Evolutionary conservation across 92 coral and sea anemone species (phyloP).

Genomic region (Hydrozoanthus gracilis): DNA sequence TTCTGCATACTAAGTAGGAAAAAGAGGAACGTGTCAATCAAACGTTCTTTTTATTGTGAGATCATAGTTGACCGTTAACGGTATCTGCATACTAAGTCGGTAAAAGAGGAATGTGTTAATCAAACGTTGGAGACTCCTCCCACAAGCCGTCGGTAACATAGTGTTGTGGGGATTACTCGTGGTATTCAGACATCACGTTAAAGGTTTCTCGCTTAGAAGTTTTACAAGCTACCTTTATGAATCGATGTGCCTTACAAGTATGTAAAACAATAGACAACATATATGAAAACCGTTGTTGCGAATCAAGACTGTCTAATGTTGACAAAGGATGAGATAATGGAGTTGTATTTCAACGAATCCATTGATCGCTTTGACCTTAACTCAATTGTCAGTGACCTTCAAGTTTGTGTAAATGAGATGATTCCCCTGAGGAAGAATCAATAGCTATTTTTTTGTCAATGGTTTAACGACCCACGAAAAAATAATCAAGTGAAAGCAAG

Average conservation of each 20-base stretch:
- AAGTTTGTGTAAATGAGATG: not conserved
- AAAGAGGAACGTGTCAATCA: too few relatives aligned
- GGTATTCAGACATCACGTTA: not conserved
- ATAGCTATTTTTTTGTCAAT: not conserved
- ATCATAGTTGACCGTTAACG: too few relatives aligned
- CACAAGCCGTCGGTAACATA: too few relatives aligned
- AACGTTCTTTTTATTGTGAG: too few relatives aligned
- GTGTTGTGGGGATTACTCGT: too few relatives aligned
- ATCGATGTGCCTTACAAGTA: slow-evolving; percentile 31
- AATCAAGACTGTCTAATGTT: slow-evolving; percentile 12
- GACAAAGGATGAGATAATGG: slow-evolving; percentile 21
- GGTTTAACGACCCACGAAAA: not conserved
- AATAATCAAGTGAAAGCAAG: not conserved
- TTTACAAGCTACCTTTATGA: slow-evolving; percentile 14
- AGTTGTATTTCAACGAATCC: slow-evolving; percentile 13
- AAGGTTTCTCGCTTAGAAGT: not conserved
- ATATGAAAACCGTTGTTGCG: slow-evolving; percentile 29
- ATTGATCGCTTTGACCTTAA: not conserved
- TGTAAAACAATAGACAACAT: slow-evolving; percentile 4
- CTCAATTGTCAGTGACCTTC: not conserved
- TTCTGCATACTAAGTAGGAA: too few relatives aligned
- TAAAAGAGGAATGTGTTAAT: too few relatives aligned
- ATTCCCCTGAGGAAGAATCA: slow-evolving; percentile 3
- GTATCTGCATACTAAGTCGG: too few relatives aligned
- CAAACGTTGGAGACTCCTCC: too few relatives aligned